Evolutionary conservation across 2,888 invertebrate species (phyloP), one percentile per base, ranked within the genome.

Genomic region (Chouioia cunea): DNA sequence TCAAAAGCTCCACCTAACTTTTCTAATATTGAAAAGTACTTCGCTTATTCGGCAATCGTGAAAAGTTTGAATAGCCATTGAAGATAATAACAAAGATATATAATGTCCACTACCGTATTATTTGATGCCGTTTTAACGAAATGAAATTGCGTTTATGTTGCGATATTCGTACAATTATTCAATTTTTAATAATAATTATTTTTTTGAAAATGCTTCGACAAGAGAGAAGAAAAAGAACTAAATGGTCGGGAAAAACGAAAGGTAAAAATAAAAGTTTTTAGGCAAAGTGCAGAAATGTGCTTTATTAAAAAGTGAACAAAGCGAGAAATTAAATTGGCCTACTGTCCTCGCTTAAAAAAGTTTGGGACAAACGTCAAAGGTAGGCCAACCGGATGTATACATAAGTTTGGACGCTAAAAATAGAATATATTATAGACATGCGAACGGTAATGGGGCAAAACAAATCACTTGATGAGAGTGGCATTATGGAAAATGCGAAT

Each of bases 1-100:
- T 15, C 15, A n/a, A 52, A 74, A 65, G 70, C 65, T 67, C 59
- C 20, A 48, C 22, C 52, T 44, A 76, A 76, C 73, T 76, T 76
- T 76, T 72, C 62, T 73, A 76, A 76, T 76, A 75, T 75, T 67
- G 65, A 60, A 64, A 54, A 62, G 65, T 63, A 71, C 72, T 66
- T 71, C 64, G 43, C 62, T 76, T 76, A 71, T 74, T 74, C 69
- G 71, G 63, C 70, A 53, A 73, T 68, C 52, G 73, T 44, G 53
- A 20, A 66, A 70, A 73, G 65, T 73, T 73, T 44, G 53, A 74
- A 72, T 67, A 59, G 67, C 65, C 67, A 70, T 70, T 60, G n/a
- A 58, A 70, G 65, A 63, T 60, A 47, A 66, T 73, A 60, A 48
- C 36, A 60, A 60, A 18, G 46, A 44, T 22, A 44, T 65, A 64